Evolutionary conservation across 2,797 vertebrate genomes (phyloP).

Genomic region (Peromyscus nudipes): DNA sequence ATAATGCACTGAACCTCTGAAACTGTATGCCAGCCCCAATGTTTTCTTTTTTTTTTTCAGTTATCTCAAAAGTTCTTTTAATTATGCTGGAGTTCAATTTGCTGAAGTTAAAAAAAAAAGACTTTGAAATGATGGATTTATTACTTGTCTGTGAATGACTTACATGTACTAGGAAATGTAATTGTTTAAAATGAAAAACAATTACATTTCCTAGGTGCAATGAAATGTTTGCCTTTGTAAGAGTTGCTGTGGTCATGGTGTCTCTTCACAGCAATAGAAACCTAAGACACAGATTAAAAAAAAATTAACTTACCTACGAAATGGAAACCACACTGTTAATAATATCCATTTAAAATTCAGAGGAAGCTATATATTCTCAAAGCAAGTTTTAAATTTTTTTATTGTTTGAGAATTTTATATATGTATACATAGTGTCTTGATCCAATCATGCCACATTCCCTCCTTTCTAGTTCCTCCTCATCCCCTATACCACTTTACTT

Average conservation of each 20-base stretch:
- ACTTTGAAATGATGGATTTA: background rate
- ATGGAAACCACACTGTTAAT: background rate
- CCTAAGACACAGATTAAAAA: background rate
- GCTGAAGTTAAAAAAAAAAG: background rate
- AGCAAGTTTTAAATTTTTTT: conserved; percentile 3
- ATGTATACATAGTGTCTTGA: background rate
- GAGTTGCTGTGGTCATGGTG: background rate
- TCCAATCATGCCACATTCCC: too few species aligned
- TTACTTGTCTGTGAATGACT: background rate
- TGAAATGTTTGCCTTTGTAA: background rate
- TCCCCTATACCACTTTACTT: background rate
- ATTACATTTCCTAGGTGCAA: too few species aligned
- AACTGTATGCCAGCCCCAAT: background rate
- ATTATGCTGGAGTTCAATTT: background rate
- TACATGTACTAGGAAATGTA: background rate
- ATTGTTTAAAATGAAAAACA: background rate
- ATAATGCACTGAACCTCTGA: background rate
- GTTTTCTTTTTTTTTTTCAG: background rate
- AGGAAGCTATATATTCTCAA: background rate
- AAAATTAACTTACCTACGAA: conserved; percentile 6
- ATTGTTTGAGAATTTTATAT: background rate
- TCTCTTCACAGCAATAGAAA: background rate
- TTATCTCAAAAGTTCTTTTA: background rate
- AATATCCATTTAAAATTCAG: background rate
- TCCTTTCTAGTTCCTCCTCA: background rate